These are phyloP conservation scores for Actinia equina DNA, from an alignment of 64 coral and sea anemone genomes.

Conservation along the genomic window DNA sequence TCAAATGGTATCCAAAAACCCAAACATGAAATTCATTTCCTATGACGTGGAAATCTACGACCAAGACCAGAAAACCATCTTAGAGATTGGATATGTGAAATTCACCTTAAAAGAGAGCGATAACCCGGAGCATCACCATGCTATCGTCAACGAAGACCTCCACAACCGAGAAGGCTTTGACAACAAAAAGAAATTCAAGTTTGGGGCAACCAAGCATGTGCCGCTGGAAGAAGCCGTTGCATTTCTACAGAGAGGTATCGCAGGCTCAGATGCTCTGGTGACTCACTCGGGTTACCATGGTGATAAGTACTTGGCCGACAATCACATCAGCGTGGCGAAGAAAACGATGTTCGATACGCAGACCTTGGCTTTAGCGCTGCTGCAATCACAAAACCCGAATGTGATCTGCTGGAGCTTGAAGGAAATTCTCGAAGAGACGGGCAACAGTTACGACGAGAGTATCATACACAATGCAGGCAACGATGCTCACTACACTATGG, in stretches of 20 bases:
- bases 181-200: neutral
- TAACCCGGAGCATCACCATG: too few species aligned
- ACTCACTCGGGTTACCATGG: neutral
- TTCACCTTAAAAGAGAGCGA: too few species aligned
- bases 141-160: too few species aligned
- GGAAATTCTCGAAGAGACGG: neutral
- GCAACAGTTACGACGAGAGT: neutral
- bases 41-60: too few species aligned
- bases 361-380: neutral
- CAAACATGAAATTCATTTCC: too few species aligned
- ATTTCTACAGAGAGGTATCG: neutral
- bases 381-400: neutral
- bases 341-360: neutral
- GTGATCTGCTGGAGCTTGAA: neutral
- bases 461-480: neutral
- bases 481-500: neutral
- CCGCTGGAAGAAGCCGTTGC: neutral
- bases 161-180: neutral
- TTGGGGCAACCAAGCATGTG: neutral
- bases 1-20: too few species aligned
- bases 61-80: too few species aligned
- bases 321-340: neutral
- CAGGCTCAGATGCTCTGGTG: neutral
- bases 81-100: too few species aligned
- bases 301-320: neutral